Evolutionary conservation across 2,888 invertebrate genomes (phyloP).

Genomic region (Thumatha senex): DNA sequence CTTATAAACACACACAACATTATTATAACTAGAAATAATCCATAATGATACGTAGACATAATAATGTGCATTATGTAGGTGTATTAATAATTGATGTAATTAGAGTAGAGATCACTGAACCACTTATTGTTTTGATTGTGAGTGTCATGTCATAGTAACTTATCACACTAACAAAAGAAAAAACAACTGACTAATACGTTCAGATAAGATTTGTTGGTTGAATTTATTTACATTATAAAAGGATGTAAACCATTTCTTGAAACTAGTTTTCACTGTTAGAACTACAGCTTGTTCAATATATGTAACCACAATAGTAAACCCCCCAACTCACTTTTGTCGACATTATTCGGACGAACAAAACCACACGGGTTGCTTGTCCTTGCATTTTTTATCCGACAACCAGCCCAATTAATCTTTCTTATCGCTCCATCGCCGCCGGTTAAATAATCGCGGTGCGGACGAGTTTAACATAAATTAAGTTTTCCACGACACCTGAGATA

Average conservation of each 20-base stretch:
- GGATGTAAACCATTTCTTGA: too few species aligned
- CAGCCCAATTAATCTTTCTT: constrained; percentile 77
- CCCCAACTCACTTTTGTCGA: constrained; percentile 38
- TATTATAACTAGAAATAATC: constrained; percentile 6
- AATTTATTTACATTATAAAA: neutral
- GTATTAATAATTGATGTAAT: constrained; percentile 22
- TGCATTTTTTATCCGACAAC: constrained; percentile 60
- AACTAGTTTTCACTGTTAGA: neutral
- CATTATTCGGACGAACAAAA: constrained; percentile 43
- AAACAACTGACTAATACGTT: neutral
- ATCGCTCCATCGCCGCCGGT: constrained; percentile 73
- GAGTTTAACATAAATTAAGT: constrained; percentile 83
- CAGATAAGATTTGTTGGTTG: neutral
- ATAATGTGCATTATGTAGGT: constrained; percentile 4
- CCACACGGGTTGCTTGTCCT: constrained; percentile 70
- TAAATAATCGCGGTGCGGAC: constrained; percentile 77
- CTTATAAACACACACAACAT: constrained; percentile 8
- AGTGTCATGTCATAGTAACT: constrained; percentile 1
- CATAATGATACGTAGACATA: constrained; percentile 12
- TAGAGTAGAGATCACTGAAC: constrained; percentile 22
- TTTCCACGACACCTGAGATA: constrained; percentile 80
- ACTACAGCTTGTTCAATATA: constrained; percentile 24
- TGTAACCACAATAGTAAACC: constrained; percentile 41
- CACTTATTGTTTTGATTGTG: constrained; percentile 24
- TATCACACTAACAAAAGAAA: neutral